Percentiles rank a stretch among this genome's conserved stretches.
These are phyloP conservation scores for Galerucella calmariensis DNA, from an alignment of 2,888 invertebrate species.

Conservation along the genomic window DNA sequence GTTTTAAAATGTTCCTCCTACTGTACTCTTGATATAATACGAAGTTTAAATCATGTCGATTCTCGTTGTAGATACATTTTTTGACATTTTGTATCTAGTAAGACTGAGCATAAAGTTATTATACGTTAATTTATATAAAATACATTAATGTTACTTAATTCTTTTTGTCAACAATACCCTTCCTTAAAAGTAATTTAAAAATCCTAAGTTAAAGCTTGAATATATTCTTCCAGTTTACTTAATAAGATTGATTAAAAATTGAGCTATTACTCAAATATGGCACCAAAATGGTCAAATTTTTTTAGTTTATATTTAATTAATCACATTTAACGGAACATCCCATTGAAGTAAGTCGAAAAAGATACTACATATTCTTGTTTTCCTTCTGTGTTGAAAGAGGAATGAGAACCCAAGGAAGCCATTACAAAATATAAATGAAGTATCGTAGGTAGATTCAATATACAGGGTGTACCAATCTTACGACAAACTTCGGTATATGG, in stretches of 20 bases:
- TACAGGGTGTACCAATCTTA: no score
- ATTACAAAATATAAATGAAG: neutral
- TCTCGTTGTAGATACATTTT: neutral
- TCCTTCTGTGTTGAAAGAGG: constrained; percentile 1
- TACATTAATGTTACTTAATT: constrained; percentile 58
- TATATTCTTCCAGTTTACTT: constrained; percentile 57
- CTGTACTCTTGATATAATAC: no score
- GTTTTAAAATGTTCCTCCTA: neutral
- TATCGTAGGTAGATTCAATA: no score
- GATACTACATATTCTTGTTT: constrained; percentile 45
- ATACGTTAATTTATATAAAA: constrained; percentile 62
- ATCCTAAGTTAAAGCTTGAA: constrained; percentile 63
- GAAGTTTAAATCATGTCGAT: neutral
- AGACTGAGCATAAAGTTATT: constrained; percentile 52
- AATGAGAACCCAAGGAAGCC: neutral
- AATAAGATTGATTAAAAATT: constrained; percentile 63
- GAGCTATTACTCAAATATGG: constrained; percentile 66
- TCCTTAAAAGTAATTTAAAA: constrained; percentile 59
- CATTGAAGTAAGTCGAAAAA: constrained; percentile 61
- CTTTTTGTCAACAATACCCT: constrained; percentile 49
- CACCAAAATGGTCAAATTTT: constrained; percentile 65
- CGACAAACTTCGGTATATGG: no score
- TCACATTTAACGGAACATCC: constrained; percentile 61
- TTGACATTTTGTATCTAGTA: constrained; percentile 17
- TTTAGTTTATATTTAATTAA: constrained; percentile 50